Percentiles rank a stretch among this genome's conserved stretches.
Evolutionary conservation across 1,140 invertebrate genomes (phyloP).

Genomic region (Charaxes varanes): DNA sequence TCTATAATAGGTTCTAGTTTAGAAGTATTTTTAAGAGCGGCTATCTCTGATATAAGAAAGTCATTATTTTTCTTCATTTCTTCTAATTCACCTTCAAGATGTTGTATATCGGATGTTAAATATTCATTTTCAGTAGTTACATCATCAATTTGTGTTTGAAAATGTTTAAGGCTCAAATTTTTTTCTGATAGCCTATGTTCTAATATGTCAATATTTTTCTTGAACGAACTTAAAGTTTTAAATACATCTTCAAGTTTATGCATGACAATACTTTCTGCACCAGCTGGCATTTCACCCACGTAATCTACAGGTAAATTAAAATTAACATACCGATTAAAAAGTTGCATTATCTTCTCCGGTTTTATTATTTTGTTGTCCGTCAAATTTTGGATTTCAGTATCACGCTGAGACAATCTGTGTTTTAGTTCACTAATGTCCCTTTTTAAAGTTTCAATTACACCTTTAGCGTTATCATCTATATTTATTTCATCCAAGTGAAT

Average conservation of each 20-base stretch:
- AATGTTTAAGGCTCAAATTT: constrained; percentile 46
- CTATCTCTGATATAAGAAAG: constrained; percentile 77
- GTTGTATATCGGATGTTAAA: constrained; percentile 74
- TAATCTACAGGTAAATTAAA: constrained; percentile 65
- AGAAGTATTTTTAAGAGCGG: constrained; percentile 75
- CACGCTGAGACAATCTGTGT: constrained; percentile 54
- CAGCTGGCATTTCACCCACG: constrained; percentile 54
- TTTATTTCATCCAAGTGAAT: constrained; percentile 60
- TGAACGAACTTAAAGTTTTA: constrained; percentile 55
- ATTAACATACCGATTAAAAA: constrained; percentile 70
- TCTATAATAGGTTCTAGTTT: constrained; percentile 80
- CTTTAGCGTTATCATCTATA: constrained; percentile 74
- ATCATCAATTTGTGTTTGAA: constrained; percentile 65
- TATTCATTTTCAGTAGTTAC: constrained; percentile 74
- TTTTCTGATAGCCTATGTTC: constrained; percentile 60
- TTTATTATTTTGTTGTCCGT: constrained; percentile 47
- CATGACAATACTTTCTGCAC: constrained; percentile 48
- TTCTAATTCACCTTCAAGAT: constrained; percentile 77
- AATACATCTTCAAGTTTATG: constrained; percentile 59
- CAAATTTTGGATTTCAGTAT: constrained; percentile 36
- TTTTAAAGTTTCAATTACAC: constrained; percentile 67
- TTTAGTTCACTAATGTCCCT: constrained; percentile 69
- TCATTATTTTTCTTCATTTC: constrained; percentile 81
- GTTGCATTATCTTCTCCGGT: constrained; percentile 63
- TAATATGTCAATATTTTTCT: constrained; percentile 57